Evolutionary conservation across 2,113 vertebrate species (phyloP), one percentile per base, ranked within the genome.

Genomic region (Semicossyphus pulcher): DNA sequence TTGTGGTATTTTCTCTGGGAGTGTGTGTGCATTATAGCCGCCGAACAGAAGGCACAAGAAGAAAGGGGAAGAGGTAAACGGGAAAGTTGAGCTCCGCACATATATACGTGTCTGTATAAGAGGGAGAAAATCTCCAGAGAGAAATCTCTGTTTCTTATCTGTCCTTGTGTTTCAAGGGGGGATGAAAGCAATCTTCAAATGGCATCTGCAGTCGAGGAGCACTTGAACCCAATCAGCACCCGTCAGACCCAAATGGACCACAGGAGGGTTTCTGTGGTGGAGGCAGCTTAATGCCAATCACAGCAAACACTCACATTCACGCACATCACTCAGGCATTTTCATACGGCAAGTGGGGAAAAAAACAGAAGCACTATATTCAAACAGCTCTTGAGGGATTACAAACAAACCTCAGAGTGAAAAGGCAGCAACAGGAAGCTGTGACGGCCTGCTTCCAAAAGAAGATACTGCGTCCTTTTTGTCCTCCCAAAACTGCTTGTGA

Each of bases 191-290:
- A 89, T 90, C 87, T 90, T 89, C 68, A 82, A 85, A 89, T 78
- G 63, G 85, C 83, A 89, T 91, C 89, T 81, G 80, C 61, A 81
- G 83, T 80, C 45, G 25, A 72, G 80, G 60, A 86, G 81, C 80
- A 76, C 85, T 90, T 91, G 90, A 91, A 90, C 87, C 87, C 88
- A 89, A 90, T 92, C 88, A 86, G 66, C 66, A 81, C 31, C 81
- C 16, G 73, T 88, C 87, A 87, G 84, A 76, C 72, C 72, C 70
- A 88, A 90, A 89, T 88, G 83, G 89, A 87, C 87, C 89, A 78
- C 72, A 73, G 64, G 70, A 83, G 76, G 57, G 52, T 61, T 72
- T 76, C 57, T 59, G 72, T 53, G 68, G 67, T 25, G 65, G 75
- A 85, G 45, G 69, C 79, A 78, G 86, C 72, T 74, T 80, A 73